A percentile compares a stretch with the other conserved stretches of the same genome.
phyloP scores from a whole-genome alignment of 1,140 invertebrate genomes.

The Bursaphelenchus mucronatus region DNA sequence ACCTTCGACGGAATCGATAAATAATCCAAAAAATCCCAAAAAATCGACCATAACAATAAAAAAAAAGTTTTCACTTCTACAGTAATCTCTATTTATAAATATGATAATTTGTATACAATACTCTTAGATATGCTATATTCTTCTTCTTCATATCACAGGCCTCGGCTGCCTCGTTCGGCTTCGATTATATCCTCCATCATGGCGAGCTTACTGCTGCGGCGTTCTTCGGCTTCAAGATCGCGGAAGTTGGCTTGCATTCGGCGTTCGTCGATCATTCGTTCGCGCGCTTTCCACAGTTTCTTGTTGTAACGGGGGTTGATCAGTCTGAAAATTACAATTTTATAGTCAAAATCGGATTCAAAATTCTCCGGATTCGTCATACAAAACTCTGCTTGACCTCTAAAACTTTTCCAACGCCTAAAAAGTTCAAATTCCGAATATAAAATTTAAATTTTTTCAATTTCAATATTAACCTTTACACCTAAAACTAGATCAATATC shows the following conservation, averaged over 20 bases:
- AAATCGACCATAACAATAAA: no score
- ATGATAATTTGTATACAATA: no score
- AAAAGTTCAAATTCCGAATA: neutral
- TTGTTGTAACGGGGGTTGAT: slow-evolving; percentile 50
- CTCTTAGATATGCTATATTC: no score
- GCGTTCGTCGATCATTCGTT: slow-evolving; percentile 52
- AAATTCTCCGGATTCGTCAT: neutral
- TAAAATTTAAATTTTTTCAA: neutral
- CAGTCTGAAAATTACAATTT: slow-evolving; percentile 36
- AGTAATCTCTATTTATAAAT: no score
- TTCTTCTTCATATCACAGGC: neutral
- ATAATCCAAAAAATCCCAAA: no score
- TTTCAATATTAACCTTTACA: neutral
- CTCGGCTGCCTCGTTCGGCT: slow-evolving; percentile 42
- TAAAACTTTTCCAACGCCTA: no score
- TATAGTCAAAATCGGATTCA: neutral
- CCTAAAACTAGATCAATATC: slow-evolving; percentile 8
- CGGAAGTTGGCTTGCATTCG: slow-evolving; percentile 47
- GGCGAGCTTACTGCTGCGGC: slow-evolving; percentile 30
- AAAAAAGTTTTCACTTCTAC: no score
- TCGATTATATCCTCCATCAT: slow-evolving; percentile 43
- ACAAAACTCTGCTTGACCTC: no score
- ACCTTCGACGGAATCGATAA: no score
- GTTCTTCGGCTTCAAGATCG: slow-evolving; percentile 49
- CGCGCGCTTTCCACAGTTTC: slow-evolving; percentile 48